Evolutionary conservation across 2,113 vertebrate species (phyloP), one percentile per base, ranked within the genome.

Genomic region (Uropsilus gracilis): DNA sequence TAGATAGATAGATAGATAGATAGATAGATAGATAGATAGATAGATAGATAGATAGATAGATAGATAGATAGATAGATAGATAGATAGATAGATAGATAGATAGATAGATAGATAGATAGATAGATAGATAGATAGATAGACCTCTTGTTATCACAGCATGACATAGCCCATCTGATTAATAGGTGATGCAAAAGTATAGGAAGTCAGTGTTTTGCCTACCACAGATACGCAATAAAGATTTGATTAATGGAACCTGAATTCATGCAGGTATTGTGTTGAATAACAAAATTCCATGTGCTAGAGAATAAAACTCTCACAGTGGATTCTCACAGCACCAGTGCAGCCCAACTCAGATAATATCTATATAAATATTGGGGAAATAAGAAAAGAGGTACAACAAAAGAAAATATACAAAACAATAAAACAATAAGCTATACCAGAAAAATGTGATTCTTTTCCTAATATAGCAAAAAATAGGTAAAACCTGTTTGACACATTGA

Each of bases 231-330:
- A 69, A 17, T 71, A 72, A 64, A 84, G 3, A 71, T 32, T 53
- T 63, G 22, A 34, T 46, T 64, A 82, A 89, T 80, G 46, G 48
- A 86, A 91, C 20, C 20, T 71, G 20, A 96, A 86, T 90, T 85
- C 50, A 75, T 32, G 10, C 17, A 61, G 8, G 8, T 30, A 83
- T 92, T 86, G 44, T 42, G 4, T 59, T 68, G 83, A 87, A 48
- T 55, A 78, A 83, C 22, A 89, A 90, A 95, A 86, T 22, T n/a
- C 24, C 32, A 53, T 86, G 11, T 83, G 61, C 86, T 86, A 14
- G 22, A 80, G 57, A 88, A 92, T 24, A 17, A 20, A 64, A 20
- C 53, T 83, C 20, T 46, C n/a, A n/a, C n/a, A 89, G 30, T 81
- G 22, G 28, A 80, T 69, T 90, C 48, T 94, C 48, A 90, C 3